Evolutionary conservation across 2,797 vertebrate species (phyloP), one percentile per base, ranked within the genome.

Genomic region (Enteromius viviparus): DNA sequence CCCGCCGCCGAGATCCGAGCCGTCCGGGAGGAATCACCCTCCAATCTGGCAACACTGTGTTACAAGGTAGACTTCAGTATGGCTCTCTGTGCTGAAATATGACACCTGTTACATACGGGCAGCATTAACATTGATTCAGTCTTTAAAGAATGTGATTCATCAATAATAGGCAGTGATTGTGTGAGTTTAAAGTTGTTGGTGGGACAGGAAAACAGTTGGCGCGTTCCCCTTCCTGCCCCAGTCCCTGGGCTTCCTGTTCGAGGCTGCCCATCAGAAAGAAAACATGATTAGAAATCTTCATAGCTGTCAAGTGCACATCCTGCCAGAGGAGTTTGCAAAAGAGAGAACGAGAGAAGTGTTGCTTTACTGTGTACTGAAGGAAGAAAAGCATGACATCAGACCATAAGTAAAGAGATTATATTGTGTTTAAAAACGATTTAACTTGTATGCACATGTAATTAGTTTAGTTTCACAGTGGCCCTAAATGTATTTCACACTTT

Each of bases 1-100:
- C 98, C 98, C 5, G 97, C 97, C 15, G 98, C 98, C 1, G 98
- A 99, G 94, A 99, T 99, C 89, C 95, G 98, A 89, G 98, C 98
- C 0, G 96, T 99, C 84, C 93, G 98, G 85, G 98, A 99, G 89
- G 98, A 99, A 91, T 99, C 98, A 0, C 98, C 98, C 37, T 99
- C 98, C 37, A 99, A 99, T 91, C 89, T 99, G 92, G 98, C 98
- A 3, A 99, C 98, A 45, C 92, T 99, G 71, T 99, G 98, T 91
- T 99, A 99, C 68, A 99, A 99, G 96, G 98, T 98, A 91, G 76
- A 79, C 15, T 49, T 26, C 10, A 32, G 19, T 65, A 2, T 4
- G 21, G 19, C 21, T 51, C 40, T 69, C 9, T 19, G 60, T 32
- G 60, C 14, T 32, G 26, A 32, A 64, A 23, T 4, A 6, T 17